Percentiles rank a stretch among this genome's conserved stretches.
phyloP scores from a whole-genome alignment of 2,113 vertebrate species.

The Benitochromis conjunctus region DNA sequence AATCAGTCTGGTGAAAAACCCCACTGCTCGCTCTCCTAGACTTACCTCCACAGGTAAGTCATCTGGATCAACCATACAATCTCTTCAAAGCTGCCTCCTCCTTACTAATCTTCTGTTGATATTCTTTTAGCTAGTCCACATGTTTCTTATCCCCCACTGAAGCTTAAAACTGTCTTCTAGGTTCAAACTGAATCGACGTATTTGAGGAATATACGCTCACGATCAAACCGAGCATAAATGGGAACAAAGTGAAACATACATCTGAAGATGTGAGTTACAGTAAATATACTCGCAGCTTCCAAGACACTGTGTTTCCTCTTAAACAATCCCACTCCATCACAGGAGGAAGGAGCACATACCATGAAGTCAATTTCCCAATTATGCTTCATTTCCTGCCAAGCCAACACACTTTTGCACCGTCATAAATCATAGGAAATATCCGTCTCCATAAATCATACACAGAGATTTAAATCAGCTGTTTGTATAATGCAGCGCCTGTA shows the following conservation, averaged over 20 bases:
- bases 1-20: neutral
- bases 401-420: constrained; percentile 11
- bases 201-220: rapidly evolving
- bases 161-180: neutral
- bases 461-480: constrained; percentile 57
- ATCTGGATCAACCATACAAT: neutral
- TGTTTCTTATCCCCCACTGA: neutral
- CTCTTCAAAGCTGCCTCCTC: neutral
- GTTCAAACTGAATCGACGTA: neutral
- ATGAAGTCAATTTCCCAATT: constrained; percentile 52
- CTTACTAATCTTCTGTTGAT: neutral
- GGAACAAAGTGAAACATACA: neutral
- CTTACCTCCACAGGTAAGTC: neutral
- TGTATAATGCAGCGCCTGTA: constrained; percentile 27
- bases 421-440: constrained; percentile 61
- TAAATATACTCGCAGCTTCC: neutral
- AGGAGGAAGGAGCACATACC: neutral
- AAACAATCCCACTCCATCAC: constrained; percentile 4
- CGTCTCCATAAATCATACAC: constrained; percentile 54
- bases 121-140: neutral
- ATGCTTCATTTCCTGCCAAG: constrained; percentile 50
- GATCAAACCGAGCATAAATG: neutral
- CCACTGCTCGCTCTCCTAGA: neutral
- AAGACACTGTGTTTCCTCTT: neutral
- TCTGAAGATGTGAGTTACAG: neutral